Percentiles rank a stretch among this genome's conserved stretches.
Evolutionary conservation across 92 coral and sea anemone genomes (phyloP).

Genomic region (Pocillopora meandrina): DNA sequence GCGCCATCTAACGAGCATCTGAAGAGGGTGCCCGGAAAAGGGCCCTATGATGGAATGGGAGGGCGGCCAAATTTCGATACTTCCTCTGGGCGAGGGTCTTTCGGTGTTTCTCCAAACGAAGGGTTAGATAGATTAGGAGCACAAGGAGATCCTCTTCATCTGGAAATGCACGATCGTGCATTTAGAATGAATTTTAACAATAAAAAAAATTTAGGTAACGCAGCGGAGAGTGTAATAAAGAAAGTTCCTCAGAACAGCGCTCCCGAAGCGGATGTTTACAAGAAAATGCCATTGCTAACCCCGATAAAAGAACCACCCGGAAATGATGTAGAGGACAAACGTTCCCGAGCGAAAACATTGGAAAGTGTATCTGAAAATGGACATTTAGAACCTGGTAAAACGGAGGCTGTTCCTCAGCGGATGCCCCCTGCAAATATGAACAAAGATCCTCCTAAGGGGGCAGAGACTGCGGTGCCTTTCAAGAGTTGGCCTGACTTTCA

Average conservation of each 20-base stretch:
- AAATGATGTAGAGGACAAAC: conserved; percentile 11
- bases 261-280: not conserved
- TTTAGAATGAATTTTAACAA: conserved; percentile 34
- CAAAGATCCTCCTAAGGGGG: conserved; percentile 43
- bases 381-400: conserved; percentile 34
- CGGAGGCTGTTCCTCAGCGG: conserved; percentile 27
- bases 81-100: conserved; percentile 20
- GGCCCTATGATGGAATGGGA: conserved; percentile 16
- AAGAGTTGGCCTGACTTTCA: conserved; percentile 72
- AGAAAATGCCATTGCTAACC: conserved; percentile 37
- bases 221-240: conserved; percentile 38
- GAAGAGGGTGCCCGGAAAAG: conserved; percentile 33
- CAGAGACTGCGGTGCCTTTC: conserved; percentile 22
- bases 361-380: conserved; percentile 41
- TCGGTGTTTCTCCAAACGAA: conserved; percentile 9
- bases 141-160: conserved; percentile 23
- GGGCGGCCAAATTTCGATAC: conserved; percentile 21
- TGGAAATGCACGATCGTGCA: conserved; percentile 17
- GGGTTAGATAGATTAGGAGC: conserved; percentile 28
- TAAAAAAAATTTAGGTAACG: conserved; percentile 26
- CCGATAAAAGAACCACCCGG: conserved; percentile 28
- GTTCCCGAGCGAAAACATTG: conserved; percentile 10
- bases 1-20: conserved; percentile 27
- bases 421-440: conserved; percentile 32
- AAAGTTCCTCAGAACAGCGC: conserved; percentile 27